Conservation (phyloP, 2,797 vertebrate genomes). For the Agapornis canus region DNA sequence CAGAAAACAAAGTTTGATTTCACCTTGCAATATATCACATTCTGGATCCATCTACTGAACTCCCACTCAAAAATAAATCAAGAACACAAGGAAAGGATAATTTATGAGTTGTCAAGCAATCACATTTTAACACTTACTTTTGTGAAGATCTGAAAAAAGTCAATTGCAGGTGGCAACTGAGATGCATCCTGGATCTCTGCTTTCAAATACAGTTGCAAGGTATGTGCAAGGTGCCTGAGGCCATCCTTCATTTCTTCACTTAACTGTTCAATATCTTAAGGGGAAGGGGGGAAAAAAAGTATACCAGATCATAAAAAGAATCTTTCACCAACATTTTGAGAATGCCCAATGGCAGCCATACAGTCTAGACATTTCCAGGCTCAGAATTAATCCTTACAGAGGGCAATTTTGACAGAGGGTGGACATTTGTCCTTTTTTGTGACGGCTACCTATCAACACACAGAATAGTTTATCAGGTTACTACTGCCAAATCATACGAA, state of each 20-base stretch:
- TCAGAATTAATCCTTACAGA: slow-evolving; percentile 34
- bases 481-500: slow-evolving; percentile 15
- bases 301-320: slow-evolving; percentile 1
- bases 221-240: slow-evolving; percentile 83
- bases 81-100: background rate
- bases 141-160: slow-evolving; percentile 86
- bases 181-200: slow-evolving; percentile 79
- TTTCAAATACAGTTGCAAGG: slow-evolving; percentile 86
- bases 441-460: slow-evolving; percentile 27
- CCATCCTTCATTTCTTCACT: slow-evolving; percentile 89
- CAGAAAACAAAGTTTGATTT: background rate
- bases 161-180: slow-evolving; percentile 79
- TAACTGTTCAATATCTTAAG: slow-evolving; percentile 79
- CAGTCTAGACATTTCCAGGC: slow-evolving; percentile 15
- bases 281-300: background rate
- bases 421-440: slow-evolving; percentile 34
- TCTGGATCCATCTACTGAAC: background rate
- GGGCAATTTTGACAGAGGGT: slow-evolving; percentile 26
- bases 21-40: background rate
- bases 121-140: slow-evolving; percentile 84
- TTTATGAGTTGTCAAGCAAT: slow-evolving; percentile 43
- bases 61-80: slow-evolving; percentile 1
- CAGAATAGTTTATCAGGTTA: background rate
- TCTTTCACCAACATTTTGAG: slow-evolving; percentile 32
- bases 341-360: slow-evolving; percentile 1